Evolutionary conservation across 2,888 invertebrate genomes (phyloP).

Genomic region (Monochamus alternatus): DNA sequence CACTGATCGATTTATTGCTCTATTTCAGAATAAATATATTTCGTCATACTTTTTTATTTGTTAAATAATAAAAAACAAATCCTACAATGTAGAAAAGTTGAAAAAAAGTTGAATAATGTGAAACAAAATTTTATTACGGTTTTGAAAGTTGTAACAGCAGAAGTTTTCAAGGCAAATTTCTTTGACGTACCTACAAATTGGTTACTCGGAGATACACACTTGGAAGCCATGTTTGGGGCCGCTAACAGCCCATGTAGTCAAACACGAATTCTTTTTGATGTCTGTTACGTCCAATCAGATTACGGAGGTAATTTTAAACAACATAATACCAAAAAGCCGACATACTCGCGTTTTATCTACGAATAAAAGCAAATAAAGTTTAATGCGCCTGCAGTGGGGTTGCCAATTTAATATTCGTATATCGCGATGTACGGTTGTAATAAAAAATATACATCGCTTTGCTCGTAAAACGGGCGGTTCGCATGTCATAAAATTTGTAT

Average conservation of each 20-base stretch:
- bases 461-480: slow-evolving; percentile 6
- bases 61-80: too few relatives aligned
- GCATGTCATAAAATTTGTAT: slow-evolving; percentile 7
- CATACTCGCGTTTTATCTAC: slow-evolving; percentile 19
- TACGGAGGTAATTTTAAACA: slow-evolving; percentile 41
- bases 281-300: slow-evolving; percentile 36
- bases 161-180: background rate
- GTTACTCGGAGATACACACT: too few relatives aligned
- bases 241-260: slow-evolving; percentile 40
- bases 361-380: slow-evolving; percentile 27
- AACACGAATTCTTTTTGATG: slow-evolving; percentile 40
- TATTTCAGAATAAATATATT: too few relatives aligned
- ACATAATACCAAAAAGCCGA: slow-evolving; percentile 32
- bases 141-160: too few relatives aligned
- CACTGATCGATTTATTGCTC: too few relatives aligned
- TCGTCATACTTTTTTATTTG: too few relatives aligned
- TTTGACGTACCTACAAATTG: background rate
- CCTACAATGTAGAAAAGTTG: too few relatives aligned
- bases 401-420: slow-evolving; percentile 33
- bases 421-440: slow-evolving; percentile 15
- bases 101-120: too few relatives aligned
- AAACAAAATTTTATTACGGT: too few relatives aligned
- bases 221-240: slow-evolving; percentile 17
- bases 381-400: slow-evolving; percentile 8
- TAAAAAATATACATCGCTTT: slow-evolving; percentile 17